phyloP scores from a whole-genome alignment of 2,888 invertebrate species.

The Tetanocera ferruginea region DNA sequence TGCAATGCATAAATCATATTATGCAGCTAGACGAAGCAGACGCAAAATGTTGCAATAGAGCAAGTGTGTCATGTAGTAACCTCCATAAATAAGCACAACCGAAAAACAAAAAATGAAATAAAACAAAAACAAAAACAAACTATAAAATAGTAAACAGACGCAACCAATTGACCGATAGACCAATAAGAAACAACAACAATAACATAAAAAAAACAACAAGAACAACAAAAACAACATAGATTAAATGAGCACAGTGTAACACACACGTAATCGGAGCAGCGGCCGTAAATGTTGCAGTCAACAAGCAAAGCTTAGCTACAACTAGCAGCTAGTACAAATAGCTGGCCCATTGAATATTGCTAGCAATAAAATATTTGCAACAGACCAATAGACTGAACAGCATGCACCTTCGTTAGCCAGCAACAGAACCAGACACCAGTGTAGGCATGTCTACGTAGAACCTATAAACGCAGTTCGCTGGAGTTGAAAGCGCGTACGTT shows the following conservation, averaged over 20 bases:
- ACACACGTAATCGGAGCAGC: slow-evolving; percentile 29
- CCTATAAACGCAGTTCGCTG: background rate
- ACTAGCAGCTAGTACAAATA: background rate
- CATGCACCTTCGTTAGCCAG: background rate
- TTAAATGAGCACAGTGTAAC: slow-evolving; percentile 26
- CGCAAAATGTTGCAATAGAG: slow-evolving; percentile 51
- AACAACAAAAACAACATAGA: slow-evolving; percentile 11
- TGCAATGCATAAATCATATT: slow-evolving; percentile 13
- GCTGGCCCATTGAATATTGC: background rate
- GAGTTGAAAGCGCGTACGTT: background rate
- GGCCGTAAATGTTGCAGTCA: slow-evolving; percentile 3
- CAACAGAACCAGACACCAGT: too few species aligned
- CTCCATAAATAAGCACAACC: background rate
- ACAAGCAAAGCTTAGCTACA: background rate
- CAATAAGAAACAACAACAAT: slow-evolving; percentile 37
- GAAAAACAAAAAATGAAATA: slow-evolving; percentile 50
- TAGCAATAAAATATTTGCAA: background rate
- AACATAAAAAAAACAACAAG: slow-evolving; percentile 6
- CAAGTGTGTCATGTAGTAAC: slow-evolving; percentile 4
- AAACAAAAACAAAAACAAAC: too few species aligned
- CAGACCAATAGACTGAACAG: background rate
- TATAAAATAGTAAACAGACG: slow-evolving; percentile 14
- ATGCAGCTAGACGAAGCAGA: slow-evolving; percentile 20
- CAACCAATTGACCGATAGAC: background rate
- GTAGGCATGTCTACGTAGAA: too few species aligned